These are phyloP conservation scores for Mamestra brassicae DNA, from an alignment of 2,888 invertebrate species.

Conservation along the genomic window DNA sequence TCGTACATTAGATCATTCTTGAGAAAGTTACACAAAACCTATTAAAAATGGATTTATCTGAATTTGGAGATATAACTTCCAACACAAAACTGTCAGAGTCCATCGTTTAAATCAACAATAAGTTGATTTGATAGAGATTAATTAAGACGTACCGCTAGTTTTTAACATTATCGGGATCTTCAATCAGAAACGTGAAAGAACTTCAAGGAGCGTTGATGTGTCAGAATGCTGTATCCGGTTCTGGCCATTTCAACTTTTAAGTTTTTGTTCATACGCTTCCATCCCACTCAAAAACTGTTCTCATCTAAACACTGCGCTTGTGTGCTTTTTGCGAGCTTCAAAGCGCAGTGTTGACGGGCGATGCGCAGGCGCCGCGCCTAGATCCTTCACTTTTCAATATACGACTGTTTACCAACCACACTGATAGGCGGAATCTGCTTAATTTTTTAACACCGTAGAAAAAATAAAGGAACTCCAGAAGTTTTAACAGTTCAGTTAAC, in stretches of 20 bases:
- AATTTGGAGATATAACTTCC: neutral
- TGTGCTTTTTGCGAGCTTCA: conserved; percentile 67
- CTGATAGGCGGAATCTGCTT: conserved; percentile 30
- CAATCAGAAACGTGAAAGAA: neutral
- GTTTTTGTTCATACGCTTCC: conserved; percentile 16
- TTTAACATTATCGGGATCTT: neutral
- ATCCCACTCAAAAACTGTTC: conserved; percentile 30
- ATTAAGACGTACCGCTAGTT: too few species aligned
- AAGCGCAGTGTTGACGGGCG: conserved; percentile 67
- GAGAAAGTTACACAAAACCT: neutral
- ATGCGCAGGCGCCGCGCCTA: conserved; percentile 62
- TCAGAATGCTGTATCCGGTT: conserved; percentile 25
- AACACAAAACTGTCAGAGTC: neutral
- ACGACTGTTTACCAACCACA: conserved; percentile 60
- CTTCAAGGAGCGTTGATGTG: neutral
- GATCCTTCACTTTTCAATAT: conserved; percentile 31
- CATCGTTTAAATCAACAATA: too few species aligned
- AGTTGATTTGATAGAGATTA: too few species aligned
- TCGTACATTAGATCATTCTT: neutral
- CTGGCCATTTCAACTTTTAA: conserved; percentile 7
- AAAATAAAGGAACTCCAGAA: neutral
- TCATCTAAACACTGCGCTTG: conserved; percentile 14
- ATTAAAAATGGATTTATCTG: neutral
- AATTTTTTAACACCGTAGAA: conserved; percentile 16
- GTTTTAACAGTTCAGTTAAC: neutral